Conservation (phyloP, 2,113 vertebrate species). For the Pseudopipra pipra region DNA sequence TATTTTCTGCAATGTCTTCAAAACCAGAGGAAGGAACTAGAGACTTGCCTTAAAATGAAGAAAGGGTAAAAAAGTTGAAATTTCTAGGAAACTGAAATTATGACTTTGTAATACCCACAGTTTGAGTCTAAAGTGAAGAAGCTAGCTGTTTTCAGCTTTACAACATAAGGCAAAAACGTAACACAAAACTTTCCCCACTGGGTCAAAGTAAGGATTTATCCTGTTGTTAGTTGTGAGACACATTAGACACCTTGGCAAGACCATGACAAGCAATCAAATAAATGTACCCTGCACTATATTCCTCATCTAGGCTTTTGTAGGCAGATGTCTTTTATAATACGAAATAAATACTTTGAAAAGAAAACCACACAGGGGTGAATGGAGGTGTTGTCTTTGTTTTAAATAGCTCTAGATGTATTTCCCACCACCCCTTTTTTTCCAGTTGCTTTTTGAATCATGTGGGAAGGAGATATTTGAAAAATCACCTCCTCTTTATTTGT, state of each 20-base stretch:
- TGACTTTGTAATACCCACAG: neutral
- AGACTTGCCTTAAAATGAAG: neutral
- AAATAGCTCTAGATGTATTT: neutral
- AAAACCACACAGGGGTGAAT: neutral
- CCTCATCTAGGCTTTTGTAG: neutral
- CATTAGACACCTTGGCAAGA: neutral
- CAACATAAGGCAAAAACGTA: neutral
- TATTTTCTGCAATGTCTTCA: neutral
- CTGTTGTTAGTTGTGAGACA: neutral
- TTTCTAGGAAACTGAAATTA: neutral
- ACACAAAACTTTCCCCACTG: neutral
- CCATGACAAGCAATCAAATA: neutral
- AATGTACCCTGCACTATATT: neutral
- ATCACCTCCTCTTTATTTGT: neutral
- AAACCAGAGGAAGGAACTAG: neutral
- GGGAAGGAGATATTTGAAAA: neutral
- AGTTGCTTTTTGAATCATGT: neutral
- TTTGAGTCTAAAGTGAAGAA: neutral
- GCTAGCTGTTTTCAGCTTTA: neutral
- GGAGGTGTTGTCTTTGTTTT: neutral
- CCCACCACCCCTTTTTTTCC: neutral
- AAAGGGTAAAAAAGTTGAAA: neutral
- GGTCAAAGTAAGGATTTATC: neutral
- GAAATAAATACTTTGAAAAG: neutral
- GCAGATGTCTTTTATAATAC: neutral